A percentile compares a stretch with the other conserved stretches of the same genome.
phyloP scores from a whole-genome alignment of 1,140 invertebrate genomes.

The Stegodyphus dumicola region DNA sequence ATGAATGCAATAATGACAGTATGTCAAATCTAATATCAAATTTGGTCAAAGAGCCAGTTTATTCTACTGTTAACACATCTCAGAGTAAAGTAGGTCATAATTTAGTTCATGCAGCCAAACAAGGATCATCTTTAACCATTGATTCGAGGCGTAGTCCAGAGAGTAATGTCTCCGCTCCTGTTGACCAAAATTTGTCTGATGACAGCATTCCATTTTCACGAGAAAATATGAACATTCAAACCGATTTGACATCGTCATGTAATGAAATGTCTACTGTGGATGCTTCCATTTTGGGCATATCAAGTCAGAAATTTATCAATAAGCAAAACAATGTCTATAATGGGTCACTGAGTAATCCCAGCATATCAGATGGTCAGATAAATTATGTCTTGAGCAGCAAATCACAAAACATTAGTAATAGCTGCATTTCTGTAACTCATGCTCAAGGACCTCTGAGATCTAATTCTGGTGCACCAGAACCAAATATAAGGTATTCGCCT shows the following conservation, averaged over 20 bases:
- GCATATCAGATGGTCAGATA: too few species aligned
- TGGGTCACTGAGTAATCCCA: too few species aligned
- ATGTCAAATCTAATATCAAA: neutral
- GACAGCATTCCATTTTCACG: neutral
- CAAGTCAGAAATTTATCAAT: neutral
- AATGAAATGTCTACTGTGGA: constrained; percentile 4
- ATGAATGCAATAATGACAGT: constrained; percentile 1
- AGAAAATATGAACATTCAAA: neutral
- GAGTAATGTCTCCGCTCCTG: neutral
- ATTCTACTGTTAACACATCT: neutral
- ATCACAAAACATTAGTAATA: too few species aligned
- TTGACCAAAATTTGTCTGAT: neutral
- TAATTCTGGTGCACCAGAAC: neutral
- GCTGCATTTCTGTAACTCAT: too few species aligned
- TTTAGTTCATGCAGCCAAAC: neutral
- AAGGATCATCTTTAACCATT: neutral
- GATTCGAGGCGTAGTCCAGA: neutral
- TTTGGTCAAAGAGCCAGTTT: neutral
- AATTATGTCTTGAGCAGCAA: too few species aligned
- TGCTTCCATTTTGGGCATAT: neutral
- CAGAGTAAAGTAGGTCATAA: neutral
- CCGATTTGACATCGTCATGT: neutral
- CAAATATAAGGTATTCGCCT: neutral
- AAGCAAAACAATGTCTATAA: too few species aligned
- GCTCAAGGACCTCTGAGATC: neutral